Conservation (phyloP, 2,797 vertebrate species). For the Aphelocoma californica region DNA sequence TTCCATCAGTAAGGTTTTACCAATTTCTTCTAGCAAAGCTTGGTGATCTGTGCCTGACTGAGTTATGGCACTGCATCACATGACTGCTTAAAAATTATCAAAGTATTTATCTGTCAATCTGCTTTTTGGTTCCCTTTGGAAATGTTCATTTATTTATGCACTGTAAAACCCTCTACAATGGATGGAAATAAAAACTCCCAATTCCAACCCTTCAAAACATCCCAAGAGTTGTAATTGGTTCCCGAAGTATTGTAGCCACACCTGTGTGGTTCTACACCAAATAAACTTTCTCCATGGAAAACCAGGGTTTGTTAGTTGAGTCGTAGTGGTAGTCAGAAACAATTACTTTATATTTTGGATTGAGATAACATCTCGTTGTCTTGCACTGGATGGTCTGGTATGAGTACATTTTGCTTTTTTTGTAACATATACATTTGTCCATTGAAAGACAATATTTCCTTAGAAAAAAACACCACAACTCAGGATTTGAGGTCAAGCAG, state of each 20-base stretch:
- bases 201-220: not conserved
- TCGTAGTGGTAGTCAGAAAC: not conserved
- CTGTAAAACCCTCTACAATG: not conserved
- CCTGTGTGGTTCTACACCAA: not conserved
- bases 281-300: not conserved
- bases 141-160: not conserved
- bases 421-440: not conserved
- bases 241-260: not conserved
- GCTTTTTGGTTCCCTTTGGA: not conserved
- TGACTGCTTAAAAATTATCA: not conserved
- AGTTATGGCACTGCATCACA: not conserved
- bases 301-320: accelerated
- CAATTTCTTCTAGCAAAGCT: not conserved
- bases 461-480: not conserved
- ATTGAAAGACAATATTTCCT: not conserved
- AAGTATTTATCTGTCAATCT: not conserved
- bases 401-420: not conserved
- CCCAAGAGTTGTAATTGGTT: not conserved
- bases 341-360: not conserved
- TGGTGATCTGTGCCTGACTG: not conserved
- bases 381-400: not conserved
- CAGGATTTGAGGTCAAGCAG: not conserved
- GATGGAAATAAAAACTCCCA: not conserved
- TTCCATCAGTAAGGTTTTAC: not conserved
- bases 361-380: not conserved